Evolutionary conservation across 2,113 vertebrate genomes (phyloP), one percentile per base, ranked within the genome.

Genomic region (Protobothrops mucrosquamatus): DNA sequence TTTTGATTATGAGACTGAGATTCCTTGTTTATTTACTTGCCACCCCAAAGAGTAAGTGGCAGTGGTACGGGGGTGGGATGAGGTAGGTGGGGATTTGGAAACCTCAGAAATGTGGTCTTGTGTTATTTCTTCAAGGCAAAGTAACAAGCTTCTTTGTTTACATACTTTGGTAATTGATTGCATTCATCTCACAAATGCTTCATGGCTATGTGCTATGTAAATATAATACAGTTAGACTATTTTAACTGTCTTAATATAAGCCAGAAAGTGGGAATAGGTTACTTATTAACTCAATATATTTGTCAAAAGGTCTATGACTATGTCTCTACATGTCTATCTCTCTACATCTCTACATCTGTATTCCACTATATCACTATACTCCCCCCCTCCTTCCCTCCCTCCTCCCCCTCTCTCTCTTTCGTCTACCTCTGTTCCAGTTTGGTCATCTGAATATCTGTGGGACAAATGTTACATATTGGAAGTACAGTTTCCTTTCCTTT

Each of bases 131-230:
- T 89, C 14, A 39, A 46, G 48, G 43, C 46, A 93, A 87, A 88
- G 20, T 89, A 85, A 81, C 29, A 46, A 52, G 43, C 5, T 91
- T 89, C 23, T 61, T 91, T 69, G 23, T 55, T 89, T 89, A 3
- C 0, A 54, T 29, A 59, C 20, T 92, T 39, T 22, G 89, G 7
- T 69, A 94, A 93, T 56, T 69, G 52, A 14, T 93, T 94, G 59
- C 59, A 91, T 92, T 94, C 91, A 89, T 94, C 26, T 55, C 51
- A 54, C 20, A 34, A n/a, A 6, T 92, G 46, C 2, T 3, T 69
- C 92, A 93, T 74, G 69, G 93, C 91, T 88, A 39, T 46, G 51
- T 3, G 29, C 93, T 6, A 0, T 0, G 12, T 69, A n/a, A 69
- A 69, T 69, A n/a, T 74, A 74, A 7, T 15, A 74, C 64, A 34